Evolutionary conservation across 2,113 vertebrate species (phyloP).

Genomic region (Pycnonotus jocosus): DNA sequence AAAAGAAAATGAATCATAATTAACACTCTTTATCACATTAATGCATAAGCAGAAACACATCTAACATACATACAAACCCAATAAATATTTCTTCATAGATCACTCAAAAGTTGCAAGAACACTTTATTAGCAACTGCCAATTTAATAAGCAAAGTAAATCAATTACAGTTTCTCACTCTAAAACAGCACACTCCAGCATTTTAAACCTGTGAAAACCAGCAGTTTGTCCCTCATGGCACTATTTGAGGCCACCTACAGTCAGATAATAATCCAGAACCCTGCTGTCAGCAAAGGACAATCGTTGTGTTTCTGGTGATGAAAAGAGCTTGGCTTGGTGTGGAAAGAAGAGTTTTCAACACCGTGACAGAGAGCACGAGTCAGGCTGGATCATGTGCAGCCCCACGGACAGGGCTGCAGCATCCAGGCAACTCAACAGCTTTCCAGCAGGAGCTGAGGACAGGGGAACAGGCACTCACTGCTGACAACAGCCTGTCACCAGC

Average conservation of each 20-base stretch:
- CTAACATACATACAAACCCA: not conserved
- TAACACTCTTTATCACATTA: not conserved
- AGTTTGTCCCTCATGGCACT: not conserved
- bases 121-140: not conserved
- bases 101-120: not conserved
- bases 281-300: not conserved
- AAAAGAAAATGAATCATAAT: not conserved
- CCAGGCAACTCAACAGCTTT: not conserved
- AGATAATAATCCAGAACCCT: not conserved
- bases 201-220: not conserved
- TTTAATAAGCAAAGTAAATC: not conserved
- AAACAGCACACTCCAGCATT: not conserved
- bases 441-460: not conserved
- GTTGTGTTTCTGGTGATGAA: not conserved
- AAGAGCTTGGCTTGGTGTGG: not conserved
- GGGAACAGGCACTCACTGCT: not conserved
- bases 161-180: not conserved
- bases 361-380: not conserved
- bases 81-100: not conserved
- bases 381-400: fast-evolving
- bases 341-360: not conserved
- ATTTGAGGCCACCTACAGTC: not conserved
- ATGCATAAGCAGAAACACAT: not conserved
- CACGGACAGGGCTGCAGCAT: not conserved
- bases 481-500: not conserved